Evolutionary conservation across 2,113 vertebrate species (phyloP).

Genomic region (Perca fluviatilis): DNA sequence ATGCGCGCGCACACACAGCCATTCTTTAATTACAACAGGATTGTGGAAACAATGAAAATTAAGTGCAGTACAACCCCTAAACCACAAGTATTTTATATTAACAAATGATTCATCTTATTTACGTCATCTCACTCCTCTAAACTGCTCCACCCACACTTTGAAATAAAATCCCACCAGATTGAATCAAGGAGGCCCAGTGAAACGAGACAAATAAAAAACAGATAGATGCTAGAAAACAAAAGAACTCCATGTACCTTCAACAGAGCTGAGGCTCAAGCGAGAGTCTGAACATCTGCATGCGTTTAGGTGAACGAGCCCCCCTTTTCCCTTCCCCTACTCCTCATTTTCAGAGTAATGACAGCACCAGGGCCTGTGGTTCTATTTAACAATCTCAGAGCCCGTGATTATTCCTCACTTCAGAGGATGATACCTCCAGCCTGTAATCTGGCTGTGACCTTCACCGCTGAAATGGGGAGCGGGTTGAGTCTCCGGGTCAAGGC

Average conservation of each 20-base stretch:
- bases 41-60: slow-evolving; percentile 84
- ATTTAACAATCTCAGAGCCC: slow-evolving; percentile 77
- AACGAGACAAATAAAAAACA: slow-evolving; percentile 79
- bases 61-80: slow-evolving; percentile 73
- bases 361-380: slow-evolving; percentile 74
- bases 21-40: slow-evolving; percentile 73
- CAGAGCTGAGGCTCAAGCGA: slow-evolving; percentile 51
- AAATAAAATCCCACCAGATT: slow-evolving; percentile 78
- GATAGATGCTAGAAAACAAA: slow-evolving; percentile 79
- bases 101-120: slow-evolving; percentile 82
- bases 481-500: slow-evolving; percentile 68
- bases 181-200: slow-evolving; percentile 69
- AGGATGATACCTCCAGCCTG: slow-evolving; percentile 76
- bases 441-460: slow-evolving; percentile 82
- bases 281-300: slow-evolving; percentile 82
- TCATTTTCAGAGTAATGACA: slow-evolving; percentile 75
- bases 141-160: slow-evolving; percentile 71
- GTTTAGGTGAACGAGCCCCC: slow-evolving; percentile 74
- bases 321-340: slow-evolving; percentile 37
- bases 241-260: slow-evolving; percentile 80
- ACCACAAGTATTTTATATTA: slow-evolving; percentile 79
- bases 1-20: not conserved
- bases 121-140: slow-evolving; percentile 73
- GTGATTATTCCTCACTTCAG: slow-evolving; percentile 80
- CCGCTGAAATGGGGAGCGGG: slow-evolving; percentile 9